Evolutionary conservation across 2,113 vertebrate species (phyloP), one percentile per base, ranked within the genome.

Genomic region (Puffinus mauretanicus): DNA sequence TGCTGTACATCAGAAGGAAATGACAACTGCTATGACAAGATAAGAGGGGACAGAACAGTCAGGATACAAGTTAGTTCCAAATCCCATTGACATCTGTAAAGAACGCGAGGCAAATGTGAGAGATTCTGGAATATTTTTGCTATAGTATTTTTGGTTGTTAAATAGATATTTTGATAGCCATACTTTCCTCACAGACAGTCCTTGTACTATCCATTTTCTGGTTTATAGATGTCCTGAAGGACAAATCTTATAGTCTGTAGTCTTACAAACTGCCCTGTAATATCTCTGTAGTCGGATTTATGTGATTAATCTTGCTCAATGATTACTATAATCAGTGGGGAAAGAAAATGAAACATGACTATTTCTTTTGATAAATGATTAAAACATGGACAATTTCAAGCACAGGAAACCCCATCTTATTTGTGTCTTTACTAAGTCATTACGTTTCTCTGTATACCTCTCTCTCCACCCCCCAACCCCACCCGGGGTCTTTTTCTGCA

Each of bases 381-480:
- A 16, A 79, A 64, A 51, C 18, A 6, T 1, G 4, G 36, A 49
- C 15, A 44, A 58, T 82, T 83, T 83, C n/a, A 83, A 61, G 16
- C 26, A n/a, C 8, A 44, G 18, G 15, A 88, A 88, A 92, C 30
- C 3, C 4, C 6, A 38, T 38, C 13, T 15, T 76, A 29, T 85
- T 42, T 51, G 9, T 61, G 27, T 49, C 26, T 76, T 65, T 77
- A 72, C 13, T 29, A 38, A 81, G n/a, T 71, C 15, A 49, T 55
- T 49, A 8, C 0, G 1, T 73, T 72, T 52, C 34, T 72, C 40
- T 52, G 3, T 32, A 25, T 36, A 30, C 4, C 3, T 66, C 13
- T 77, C 26, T 67, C 8, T 69, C 44, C n/a, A 76, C 1, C 0
- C 29, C 2, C 6, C 2, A 1, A 36, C 1, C 2, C 6, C 5